Conservation (phyloP, 2,888 invertebrate species). For the Yponomeuta evonymella region DNA sequence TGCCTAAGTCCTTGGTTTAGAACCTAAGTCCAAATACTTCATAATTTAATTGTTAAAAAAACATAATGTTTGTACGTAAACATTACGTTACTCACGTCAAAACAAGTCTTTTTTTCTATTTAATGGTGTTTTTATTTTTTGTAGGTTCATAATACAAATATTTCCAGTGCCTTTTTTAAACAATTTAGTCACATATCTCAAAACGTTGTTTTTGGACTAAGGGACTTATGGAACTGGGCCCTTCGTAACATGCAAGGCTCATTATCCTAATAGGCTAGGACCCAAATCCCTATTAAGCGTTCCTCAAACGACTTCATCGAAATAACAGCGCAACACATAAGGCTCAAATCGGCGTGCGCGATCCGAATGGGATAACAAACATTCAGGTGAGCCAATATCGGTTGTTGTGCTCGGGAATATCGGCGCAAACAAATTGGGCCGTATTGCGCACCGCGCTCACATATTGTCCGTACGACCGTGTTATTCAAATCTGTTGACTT, state of each 20-base stretch:
- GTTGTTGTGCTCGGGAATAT: neutral
- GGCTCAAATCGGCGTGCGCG: neutral
- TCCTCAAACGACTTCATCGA: neutral
- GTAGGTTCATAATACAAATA: too few relatives aligned
- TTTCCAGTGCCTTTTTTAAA: too few relatives aligned
- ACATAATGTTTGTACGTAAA: too few relatives aligned
- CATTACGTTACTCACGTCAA: too few relatives aligned
- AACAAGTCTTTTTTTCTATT: too few relatives aligned
- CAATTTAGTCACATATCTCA: too few relatives aligned
- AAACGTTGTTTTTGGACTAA: too few relatives aligned
- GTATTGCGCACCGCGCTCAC: neutral
- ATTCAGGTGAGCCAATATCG: neutral
- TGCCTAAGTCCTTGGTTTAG: too few relatives aligned
- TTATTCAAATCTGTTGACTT: neutral
- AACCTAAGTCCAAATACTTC: too few relatives aligned
- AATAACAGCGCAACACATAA: neutral
- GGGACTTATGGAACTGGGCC: too few relatives aligned
- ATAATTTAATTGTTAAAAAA: too few relatives aligned
- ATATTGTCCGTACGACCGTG: neutral
- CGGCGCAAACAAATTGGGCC: constrained; percentile 1
- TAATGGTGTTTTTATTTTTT: too few relatives aligned
- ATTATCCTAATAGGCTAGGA: neutral
- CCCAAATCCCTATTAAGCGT: neutral
- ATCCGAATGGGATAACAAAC: neutral
- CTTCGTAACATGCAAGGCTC: neutral